Percentiles rank a stretch among this genome's conserved stretches.
These are phyloP conservation scores for Poeciliopsis paucimaculata DNA, from an alignment of 2,797 vertebrate species.

Conservation along the genomic window DNA sequence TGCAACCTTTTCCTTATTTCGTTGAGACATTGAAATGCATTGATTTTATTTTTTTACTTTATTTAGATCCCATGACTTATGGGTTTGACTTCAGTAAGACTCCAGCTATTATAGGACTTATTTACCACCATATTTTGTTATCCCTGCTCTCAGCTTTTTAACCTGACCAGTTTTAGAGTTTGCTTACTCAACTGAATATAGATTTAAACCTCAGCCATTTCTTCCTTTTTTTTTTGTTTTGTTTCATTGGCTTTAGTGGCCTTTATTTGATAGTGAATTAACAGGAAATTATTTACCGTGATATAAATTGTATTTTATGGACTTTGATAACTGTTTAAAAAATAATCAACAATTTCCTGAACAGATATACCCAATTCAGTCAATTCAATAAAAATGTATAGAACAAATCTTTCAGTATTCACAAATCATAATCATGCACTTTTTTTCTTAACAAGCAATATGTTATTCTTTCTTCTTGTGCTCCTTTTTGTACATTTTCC, in stretches of 20 bases:
- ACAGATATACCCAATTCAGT: not conserved
- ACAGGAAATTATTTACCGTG: not conserved
- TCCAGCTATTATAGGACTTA: not conserved
- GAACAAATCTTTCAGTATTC: not conserved
- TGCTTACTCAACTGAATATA: not conserved
- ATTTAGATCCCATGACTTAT: not conserved
- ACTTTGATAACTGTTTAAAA: not conserved
- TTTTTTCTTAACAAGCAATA: not conserved
- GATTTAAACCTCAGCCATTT: not conserved
- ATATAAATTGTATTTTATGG: not conserved
- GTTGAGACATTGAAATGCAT: slow-evolving; percentile 7
- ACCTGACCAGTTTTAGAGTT: not conserved
- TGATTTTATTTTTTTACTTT: slow-evolving; percentile 6
- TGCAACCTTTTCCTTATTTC: slow-evolving; percentile 21
- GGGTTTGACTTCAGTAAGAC: slow-evolving; percentile 17
- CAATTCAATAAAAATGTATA: not conserved
- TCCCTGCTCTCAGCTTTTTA: slow-evolving; percentile 16
- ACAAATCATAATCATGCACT: not conserved
- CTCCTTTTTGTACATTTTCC: not conserved
- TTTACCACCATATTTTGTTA: slow-evolving; percentile 11
- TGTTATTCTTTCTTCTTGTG: not conserved
- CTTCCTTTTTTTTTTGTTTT: too few species aligned
- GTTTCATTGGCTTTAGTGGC: too few species aligned
- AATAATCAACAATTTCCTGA: not conserved
- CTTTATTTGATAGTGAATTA: too few species aligned